phyloP scores from a whole-genome alignment of 2,113 vertebrate genomes.

The Lichenostomus cassidix region DNA sequence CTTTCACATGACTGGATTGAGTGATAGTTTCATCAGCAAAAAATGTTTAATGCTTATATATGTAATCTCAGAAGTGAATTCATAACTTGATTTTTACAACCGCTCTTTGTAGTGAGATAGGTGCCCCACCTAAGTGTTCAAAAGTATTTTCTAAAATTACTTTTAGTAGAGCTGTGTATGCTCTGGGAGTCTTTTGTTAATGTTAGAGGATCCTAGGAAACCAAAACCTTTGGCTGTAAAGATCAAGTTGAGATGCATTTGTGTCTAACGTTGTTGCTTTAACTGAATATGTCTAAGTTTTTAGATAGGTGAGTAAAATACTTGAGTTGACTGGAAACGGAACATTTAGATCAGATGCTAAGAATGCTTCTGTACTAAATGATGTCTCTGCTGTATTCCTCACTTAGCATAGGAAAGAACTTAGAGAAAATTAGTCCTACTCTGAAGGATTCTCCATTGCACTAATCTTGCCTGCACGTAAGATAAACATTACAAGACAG shows the following conservation, averaged over 20 bases:
- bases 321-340: background rate
- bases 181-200: background rate
- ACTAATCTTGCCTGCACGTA: background rate
- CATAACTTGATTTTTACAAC: background rate
- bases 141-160: background rate
- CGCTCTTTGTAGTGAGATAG: background rate
- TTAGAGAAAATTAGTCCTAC: background rate
- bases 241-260: background rate
- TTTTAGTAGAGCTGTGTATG: background rate
- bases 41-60: background rate
- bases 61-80: background rate
- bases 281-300: background rate
- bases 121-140: background rate
- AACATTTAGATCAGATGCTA: background rate
- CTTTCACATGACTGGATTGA: constrained; percentile 25
- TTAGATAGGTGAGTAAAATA: background rate
- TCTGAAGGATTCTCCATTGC: background rate
- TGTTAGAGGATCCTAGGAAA: background rate
- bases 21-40: constrained; percentile 21
- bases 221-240: background rate
- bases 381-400: background rate
- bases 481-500: background rate
- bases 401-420: background rate
- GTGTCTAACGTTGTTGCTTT: background rate
- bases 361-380: background rate